Base-by-base conservation (phyloP, 2,888 invertebrate genomes). In the Sialis lutaria region DNA sequence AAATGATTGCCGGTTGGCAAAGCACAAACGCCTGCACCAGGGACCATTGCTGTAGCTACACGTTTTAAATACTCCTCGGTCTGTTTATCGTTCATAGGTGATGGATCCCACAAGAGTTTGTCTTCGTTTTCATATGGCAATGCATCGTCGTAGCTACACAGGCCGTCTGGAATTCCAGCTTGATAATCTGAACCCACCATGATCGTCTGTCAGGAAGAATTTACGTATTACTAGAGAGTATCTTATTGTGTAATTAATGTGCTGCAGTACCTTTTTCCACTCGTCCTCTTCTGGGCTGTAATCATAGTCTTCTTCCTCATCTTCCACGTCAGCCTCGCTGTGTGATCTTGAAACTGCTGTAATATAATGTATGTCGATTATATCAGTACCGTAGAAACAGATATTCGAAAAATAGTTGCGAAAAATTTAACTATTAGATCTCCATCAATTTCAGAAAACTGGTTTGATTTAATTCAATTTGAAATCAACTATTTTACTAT, bases 181-280 rank as follows among this genome's bases (percentile, higher is more conserved):
- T 96, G 96, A 63, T 84, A 95, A 59, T 90, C 88, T 53, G 81
- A 79, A 12, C 95, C 96, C 31, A 96, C 92, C 87, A 92, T 92
- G 52, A 95, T 93, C 22, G 88, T 90, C 74, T 76, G 22, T 22
- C 22, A 22, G 22, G 52, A 55, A 47, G 58, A 54, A 44, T 37
- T 44, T 31, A 22, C 22, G 22, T 22, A 4, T 22, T 22, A 22
- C 22, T 22, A 22, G 4, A 22, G 22, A 22, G 4, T 22, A 22
- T 22, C 22, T 22, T 22, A 22, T 22, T 4, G 2, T 22, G 22
- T 22, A 22, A 22, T 22, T 22, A 22, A 22, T 4, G 22, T 22
- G 22, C 22, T 22, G 22, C 22, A 22, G 22, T 22, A 64, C 64
- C 67, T 90, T 90, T 64, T 87, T 83, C 82, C 86, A 86, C 55